These are phyloP conservation scores for Orbicella faveolata DNA, from an alignment of 64 coral and sea anemone species.

Conservation along the genomic window DNA sequence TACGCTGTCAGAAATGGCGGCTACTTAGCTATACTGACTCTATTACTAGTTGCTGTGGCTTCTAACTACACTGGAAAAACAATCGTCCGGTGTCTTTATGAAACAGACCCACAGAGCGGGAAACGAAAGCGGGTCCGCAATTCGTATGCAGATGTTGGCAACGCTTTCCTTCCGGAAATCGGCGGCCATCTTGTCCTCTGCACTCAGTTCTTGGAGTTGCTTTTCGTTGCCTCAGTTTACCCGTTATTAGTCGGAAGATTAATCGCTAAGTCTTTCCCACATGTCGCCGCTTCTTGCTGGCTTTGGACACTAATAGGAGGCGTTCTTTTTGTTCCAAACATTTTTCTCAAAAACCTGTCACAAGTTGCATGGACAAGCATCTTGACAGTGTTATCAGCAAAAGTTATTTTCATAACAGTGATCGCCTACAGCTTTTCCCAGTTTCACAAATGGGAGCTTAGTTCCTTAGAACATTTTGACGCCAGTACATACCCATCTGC, in stretches of 20 bases:
- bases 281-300: slow-evolving; percentile 44
- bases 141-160: slow-evolving; percentile 80
- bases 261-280: slow-evolving; percentile 71
- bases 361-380: slow-evolving; percentile 99
- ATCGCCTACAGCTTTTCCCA: slow-evolving; percentile 71
- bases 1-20: slow-evolving; percentile 87
- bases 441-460: slow-evolving; percentile 71
- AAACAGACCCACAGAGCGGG: slow-evolving; percentile 29
- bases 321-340: slow-evolving; percentile 83
- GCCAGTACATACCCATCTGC: slow-evolving; percentile 82
- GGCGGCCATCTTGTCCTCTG: slow-evolving; percentile 73
- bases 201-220: slow-evolving; percentile 72
- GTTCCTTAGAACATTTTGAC: slow-evolving; percentile 79
- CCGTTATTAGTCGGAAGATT: slow-evolving; percentile 84
- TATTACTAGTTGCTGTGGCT: slow-evolving; percentile 65
- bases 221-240: slow-evolving; percentile 81
- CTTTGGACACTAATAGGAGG: slow-evolving; percentile 83
- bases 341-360: slow-evolving; percentile 86
- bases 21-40: slow-evolving; percentile 61
- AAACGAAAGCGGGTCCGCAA: slow-evolving; percentile 73
- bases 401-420: slow-evolving; percentile 86
- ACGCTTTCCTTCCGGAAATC: slow-evolving; percentile 61
- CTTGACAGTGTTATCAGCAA: slow-evolving; percentile 83
- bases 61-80: slow-evolving; percentile 94
- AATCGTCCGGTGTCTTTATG: slow-evolving; percentile 84